Evolutionary conservation across 2,888 invertebrate genomes (phyloP), one percentile per base, ranked within the genome.

Genomic region (Argyresthia goedartella): DNA sequence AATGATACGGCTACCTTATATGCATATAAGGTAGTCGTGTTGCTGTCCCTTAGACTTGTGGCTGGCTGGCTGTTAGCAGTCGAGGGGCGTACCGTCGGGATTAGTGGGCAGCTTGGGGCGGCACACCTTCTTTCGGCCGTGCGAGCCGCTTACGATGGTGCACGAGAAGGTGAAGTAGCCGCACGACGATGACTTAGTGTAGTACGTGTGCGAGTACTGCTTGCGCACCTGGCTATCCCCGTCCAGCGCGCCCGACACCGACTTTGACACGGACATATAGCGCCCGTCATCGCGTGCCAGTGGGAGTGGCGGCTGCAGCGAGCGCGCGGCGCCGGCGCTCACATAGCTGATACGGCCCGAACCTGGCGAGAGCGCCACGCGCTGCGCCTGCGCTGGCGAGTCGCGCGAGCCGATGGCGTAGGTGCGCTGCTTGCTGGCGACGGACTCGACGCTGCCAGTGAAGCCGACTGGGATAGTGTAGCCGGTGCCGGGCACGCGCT

Each of bases 111-210:
- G 88, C 74, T 93, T 94, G 0, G 95, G 95, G 61, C 91, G 91
- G 69, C 95, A 95, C 53, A 95, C 91, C 74, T 93, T 94, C 60
- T 92, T 93, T 59, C 91, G 90, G 11, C 93, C 93, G 66, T 93
- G 92, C 0, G 91, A 90, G 10, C 93, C 92, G 61, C 92, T 91
- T 0, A 93, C 93, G 67, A 93, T 91, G 50, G 94, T 93, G 67
- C 95, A 95, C 0, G 93, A 92, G 71, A 95, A 95, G 1, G 95
- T 94, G 60, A 95, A 95, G 67, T 94, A 94, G 8, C 95, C 95
- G 69, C 95, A 95, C 1, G 93, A 94, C 1, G 95, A 95, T 8
- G 94, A 93, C 73, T 95, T 95, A 0, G 95, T 94, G 64, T 93
- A 95, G 75, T 94, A 95, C 0, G 93, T 92, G 58, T 92, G 92